phyloP scores from a whole-genome alignment of 2,113 vertebrate genomes.

The Ptilorrhoa leucosticta region DNA sequence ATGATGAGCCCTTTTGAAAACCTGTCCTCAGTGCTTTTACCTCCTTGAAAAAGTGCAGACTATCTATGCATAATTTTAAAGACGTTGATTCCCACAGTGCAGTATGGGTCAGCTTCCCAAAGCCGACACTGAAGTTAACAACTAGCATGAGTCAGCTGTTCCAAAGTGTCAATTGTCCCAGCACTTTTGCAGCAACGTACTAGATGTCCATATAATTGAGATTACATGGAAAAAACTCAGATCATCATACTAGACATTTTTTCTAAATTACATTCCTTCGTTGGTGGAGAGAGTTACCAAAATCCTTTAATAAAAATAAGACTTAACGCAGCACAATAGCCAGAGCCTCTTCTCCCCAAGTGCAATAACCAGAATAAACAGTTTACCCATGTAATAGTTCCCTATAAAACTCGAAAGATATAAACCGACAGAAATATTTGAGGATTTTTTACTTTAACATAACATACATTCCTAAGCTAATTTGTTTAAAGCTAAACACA shows the following conservation, averaged over 20 bases:
- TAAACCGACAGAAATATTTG: neutral
- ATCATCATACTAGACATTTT: neutral
- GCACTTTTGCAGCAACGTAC: neutral
- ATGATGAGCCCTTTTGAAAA: conserved; percentile 36
- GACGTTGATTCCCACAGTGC: neutral
- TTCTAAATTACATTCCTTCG: neutral
- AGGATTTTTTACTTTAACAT: neutral
- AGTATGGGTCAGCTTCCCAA: neutral
- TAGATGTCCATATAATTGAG: neutral
- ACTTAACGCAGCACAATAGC: neutral
- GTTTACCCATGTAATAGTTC: neutral
- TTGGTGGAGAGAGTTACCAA: neutral
- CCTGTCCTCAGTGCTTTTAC: neutral
- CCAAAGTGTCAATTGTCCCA: conserved; percentile 15
- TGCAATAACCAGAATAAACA: neutral
- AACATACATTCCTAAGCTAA: neutral
- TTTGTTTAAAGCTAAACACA: neutral
- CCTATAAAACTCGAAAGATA: neutral
- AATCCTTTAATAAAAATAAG: conserved; percentile 6
- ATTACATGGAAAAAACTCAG: conserved; percentile 21
- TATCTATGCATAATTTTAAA: neutral
- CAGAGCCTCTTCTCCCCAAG: neutral
- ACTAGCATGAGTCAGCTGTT: conserved; percentile 41
- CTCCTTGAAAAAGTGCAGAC: conserved; percentile 16
- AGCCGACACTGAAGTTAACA: neutral